These are phyloP conservation scores for Carpatolechia fugitivella DNA, from an alignment of 2,888 invertebrate species.

Conservation along the genomic window DNA sequence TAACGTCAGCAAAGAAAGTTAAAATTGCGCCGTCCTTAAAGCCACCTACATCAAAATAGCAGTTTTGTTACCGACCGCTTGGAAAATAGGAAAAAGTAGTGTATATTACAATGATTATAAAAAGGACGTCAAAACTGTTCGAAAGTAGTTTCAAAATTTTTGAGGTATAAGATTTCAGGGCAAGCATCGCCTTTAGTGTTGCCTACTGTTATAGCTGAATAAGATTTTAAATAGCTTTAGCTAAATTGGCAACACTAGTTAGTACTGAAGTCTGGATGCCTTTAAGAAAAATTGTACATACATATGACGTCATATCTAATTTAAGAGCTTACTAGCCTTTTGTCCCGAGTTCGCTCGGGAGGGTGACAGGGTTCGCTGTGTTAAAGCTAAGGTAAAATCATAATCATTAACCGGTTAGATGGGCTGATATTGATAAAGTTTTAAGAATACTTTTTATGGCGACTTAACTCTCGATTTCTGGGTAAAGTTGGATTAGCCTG, in stretches of 20 bases:
- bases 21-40: slow-evolving; percentile 62
- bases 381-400: slow-evolving; percentile 70
- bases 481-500: neutral
- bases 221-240: neutral
- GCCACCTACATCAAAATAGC: slow-evolving; percentile 25
- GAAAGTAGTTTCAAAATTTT: neutral
- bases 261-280: slow-evolving; percentile 24
- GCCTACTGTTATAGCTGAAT: neutral
- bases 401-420: slow-evolving; percentile 59
- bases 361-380: slow-evolving; percentile 78
- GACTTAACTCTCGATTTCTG: slow-evolving; percentile 9
- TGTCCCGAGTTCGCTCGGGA: slow-evolving; percentile 70
- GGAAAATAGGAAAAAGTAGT: slow-evolving; percentile 10
- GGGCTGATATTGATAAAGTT: slow-evolving; percentile 26
- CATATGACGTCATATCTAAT: slow-evolving; percentile 71
- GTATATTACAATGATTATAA: slow-evolving; percentile 4
- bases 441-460: slow-evolving; percentile 18
- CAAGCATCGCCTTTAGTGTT: neutral
- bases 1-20: slow-evolving; percentile 30
- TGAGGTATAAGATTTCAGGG: neutral
- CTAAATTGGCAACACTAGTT: neutral
- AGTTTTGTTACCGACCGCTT: slow-evolving; percentile 13
- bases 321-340: slow-evolving; percentile 79
- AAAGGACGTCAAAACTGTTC: slow-evolving; percentile 25
- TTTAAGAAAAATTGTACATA: slow-evolving; percentile 58